phyloP scores from a whole-genome alignment of 2,113 vertebrate genomes.

The Cochlearius cochlearius region DNA sequence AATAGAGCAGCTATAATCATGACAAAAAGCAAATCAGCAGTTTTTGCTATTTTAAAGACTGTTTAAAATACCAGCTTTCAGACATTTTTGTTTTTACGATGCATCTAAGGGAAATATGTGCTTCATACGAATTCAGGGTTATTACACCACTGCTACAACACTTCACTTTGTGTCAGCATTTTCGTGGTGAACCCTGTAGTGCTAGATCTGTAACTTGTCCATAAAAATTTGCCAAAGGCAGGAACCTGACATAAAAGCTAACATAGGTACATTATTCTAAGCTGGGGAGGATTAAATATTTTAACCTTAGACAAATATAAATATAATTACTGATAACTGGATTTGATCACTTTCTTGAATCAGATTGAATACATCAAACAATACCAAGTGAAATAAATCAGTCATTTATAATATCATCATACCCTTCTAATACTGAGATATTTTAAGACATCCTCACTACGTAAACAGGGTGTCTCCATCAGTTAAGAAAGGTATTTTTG shows the following conservation, averaged over 20 bases:
- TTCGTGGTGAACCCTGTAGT: not conserved
- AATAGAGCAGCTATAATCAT: not conserved
- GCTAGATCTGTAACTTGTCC: not conserved
- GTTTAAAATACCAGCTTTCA: not conserved
- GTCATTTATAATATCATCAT: not conserved
- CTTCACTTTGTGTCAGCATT: not conserved
- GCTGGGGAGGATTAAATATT: not conserved
- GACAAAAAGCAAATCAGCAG: not conserved
- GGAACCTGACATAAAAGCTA: not conserved
- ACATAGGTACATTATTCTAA: not conserved
- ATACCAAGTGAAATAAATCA: not conserved
- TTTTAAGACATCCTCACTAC: not conserved
- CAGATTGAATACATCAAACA: not conserved
- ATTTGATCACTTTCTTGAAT: not conserved
- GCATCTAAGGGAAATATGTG: not conserved
- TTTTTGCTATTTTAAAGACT: not conserved
- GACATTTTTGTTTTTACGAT: not conserved
- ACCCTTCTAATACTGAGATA: not conserved
- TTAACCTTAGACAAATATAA: constrained; percentile 6
- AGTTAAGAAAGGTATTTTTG: not conserved
- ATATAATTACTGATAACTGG: not conserved
- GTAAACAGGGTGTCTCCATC: not conserved
- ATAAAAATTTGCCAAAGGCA: not conserved
- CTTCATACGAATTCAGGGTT: constrained; percentile 9
- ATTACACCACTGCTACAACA: not conserved